Evolutionary conservation across 2,888 invertebrate species (phyloP).

Genomic region (Prostheceraeus crozeri): DNA sequence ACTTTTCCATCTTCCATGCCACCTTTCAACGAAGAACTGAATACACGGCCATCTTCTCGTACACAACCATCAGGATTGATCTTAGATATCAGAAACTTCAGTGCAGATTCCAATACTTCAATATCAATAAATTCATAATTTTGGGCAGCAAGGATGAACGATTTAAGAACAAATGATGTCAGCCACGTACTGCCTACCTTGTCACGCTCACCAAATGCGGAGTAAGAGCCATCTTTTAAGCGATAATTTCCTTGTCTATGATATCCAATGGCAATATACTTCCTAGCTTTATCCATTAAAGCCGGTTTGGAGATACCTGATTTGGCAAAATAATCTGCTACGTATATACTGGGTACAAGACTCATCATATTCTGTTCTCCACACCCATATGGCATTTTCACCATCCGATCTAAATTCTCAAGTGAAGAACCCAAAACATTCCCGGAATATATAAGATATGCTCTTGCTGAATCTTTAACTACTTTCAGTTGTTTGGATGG

Average conservation of each 20-base stretch:
- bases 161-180: constrained; percentile 71
- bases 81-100: constrained; percentile 66
- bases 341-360: constrained; percentile 66
- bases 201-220: constrained; percentile 62
- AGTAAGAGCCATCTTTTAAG: constrained; percentile 46
- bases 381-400: constrained; percentile 66
- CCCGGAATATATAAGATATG: constrained; percentile 38
- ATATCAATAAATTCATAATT: constrained; percentile 66
- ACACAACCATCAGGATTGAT: constrained; percentile 70
- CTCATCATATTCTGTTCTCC: constrained; percentile 71
- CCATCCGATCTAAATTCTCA: constrained; percentile 61
- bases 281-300: constrained; percentile 59
- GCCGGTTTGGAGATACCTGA: constrained; percentile 59
- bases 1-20: constrained; percentile 60
- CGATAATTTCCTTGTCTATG: constrained; percentile 78
- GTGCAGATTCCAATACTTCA: constrained; percentile 63
- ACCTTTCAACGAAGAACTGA: constrained; percentile 66
- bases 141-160: constrained; percentile 67
- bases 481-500: no score
- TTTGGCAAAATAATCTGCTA: constrained; percentile 62
- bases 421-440: constrained; percentile 44
- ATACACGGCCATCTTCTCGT: constrained; percentile 64
- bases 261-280: constrained; percentile 63
- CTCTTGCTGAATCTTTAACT: constrained; percentile 27
- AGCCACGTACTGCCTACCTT: constrained; percentile 70